These are phyloP conservation scores for Solen grandis DNA, from an alignment of 1,140 invertebrate species.

Conservation along the genomic window DNA sequence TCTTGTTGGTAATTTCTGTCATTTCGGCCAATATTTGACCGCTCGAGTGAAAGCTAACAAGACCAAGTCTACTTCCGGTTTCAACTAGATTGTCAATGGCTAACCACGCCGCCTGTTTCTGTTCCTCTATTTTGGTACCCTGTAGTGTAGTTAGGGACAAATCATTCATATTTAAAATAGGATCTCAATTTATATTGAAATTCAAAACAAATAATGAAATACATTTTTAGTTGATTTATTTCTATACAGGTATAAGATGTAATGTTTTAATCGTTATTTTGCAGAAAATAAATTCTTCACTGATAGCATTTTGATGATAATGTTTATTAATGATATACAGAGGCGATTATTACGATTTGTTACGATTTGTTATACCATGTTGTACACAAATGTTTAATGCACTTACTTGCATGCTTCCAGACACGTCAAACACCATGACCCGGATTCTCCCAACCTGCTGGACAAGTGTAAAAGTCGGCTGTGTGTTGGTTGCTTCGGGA, in stretches of 20 bases:
- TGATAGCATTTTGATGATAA: no score
- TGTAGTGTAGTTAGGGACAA: no score
- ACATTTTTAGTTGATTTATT: no score
- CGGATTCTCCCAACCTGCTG: background rate
- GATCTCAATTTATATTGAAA: no score
- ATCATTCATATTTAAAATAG: no score
- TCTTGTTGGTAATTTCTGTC: background rate
- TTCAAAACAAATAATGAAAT: no score
- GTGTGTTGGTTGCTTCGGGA: background rate
- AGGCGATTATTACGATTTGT: no score
- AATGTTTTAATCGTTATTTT: no score
- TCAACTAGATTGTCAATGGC: background rate
- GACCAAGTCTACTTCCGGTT: background rate
- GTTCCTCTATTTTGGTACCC: background rate
- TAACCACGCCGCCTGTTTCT: background rate
- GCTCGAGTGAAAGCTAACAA: background rate
- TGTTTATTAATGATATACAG: no score
- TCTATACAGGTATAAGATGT: no score
- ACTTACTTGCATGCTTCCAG: background rate
- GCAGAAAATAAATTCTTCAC: no score
- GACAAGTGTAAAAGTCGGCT: background rate
- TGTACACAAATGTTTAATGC: background rate
- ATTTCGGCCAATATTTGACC: background rate
- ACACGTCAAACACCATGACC: background rate
- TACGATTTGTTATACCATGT: no score